Base-by-base conservation (phyloP, 2,888 invertebrate genomes). In the Acrobasis repandana region DNA sequence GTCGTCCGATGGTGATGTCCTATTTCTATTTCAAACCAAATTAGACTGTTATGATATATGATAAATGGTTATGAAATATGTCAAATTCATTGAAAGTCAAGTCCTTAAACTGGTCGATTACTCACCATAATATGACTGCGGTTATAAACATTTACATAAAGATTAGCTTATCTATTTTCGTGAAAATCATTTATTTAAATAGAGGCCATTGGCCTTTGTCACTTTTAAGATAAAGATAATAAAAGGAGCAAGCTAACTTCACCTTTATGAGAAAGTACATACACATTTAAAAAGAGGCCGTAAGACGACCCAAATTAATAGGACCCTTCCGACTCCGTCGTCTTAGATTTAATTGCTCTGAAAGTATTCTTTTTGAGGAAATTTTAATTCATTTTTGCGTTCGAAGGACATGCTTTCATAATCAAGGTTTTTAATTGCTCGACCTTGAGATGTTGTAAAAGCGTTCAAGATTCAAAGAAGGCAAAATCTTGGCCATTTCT, bases 261-360 rank as follows among this genome's bases (percentile, higher is more conserved):
- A 54, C 20, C 38, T 54, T 54, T 54, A 18, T 14, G 43, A 54
- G 50, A 36, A 60, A 62, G 56, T 62, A 20, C 51, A 47, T 50
- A 38, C n/a, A n/a, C n/a, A n/a, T n/a, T 54, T 60, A 57, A 62
- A 58, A 62, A 60, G 62, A 50, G 48, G 58, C 50, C 34, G 33
- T 16, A 63, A 65, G 65, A 67, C 58, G 62, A 60, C 36, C 60
- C 54, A 63, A 67, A 68, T 66, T 70, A 69, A 67, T 67, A 61
- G 61, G 60, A 61, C 63, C 69, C 65, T 61, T 50, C 20, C 64
- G 38, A 51, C 56, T 20, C 43, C 36, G 34, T 47, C 62, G 65
- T 60, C 63, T 63, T 61, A 61, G 63, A 66, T 66, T 68, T 70
- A 63, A 70, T 70, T 66, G 68, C 58, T 57, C 65, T 57, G 56